Conservation (phyloP, 2,888 invertebrate genomes). For the Heliothis peltigera region DNA sequence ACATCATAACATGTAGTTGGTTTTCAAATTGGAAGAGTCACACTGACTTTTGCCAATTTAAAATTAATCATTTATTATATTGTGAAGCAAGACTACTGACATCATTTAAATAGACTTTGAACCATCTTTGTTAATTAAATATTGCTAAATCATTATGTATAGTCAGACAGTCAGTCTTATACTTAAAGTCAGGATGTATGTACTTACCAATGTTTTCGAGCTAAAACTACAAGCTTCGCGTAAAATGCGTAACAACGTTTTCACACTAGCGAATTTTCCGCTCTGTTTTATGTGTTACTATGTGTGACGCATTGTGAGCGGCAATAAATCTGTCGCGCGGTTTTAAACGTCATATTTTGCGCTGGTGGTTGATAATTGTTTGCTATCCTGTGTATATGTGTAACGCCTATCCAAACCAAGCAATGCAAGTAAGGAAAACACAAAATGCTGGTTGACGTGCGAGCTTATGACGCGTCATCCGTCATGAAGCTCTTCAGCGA, state of each 20-base stretch:
- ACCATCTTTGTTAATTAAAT: slow-evolving; percentile 18
- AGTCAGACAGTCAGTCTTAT: slow-evolving; percentile 42
- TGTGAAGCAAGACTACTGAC: slow-evolving; percentile 9
- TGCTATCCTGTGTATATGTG: too few relatives aligned
- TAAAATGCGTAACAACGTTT: slow-evolving; percentile 28
- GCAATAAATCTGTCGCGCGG: too few relatives aligned
- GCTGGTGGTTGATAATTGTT: too few relatives aligned
- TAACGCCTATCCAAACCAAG: too few relatives aligned
- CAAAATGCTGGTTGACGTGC: too few relatives aligned
- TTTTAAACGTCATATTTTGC: too few relatives aligned
- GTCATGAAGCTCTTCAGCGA: too few relatives aligned
- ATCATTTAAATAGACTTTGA: slow-evolving; percentile 14
- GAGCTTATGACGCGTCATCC: too few relatives aligned
- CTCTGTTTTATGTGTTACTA: too few relatives aligned
- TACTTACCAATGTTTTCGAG: slow-evolving; percentile 38
- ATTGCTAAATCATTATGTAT: slow-evolving; percentile 35
- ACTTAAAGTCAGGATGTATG: slow-evolving; percentile 13
- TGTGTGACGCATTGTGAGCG: too few relatives aligned
- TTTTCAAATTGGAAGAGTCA: not conserved
- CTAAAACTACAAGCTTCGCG: slow-evolving; percentile 20
- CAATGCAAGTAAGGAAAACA: too few relatives aligned
- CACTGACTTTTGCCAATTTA: not conserved
- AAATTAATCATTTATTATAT: too few relatives aligned
- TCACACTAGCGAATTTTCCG: slow-evolving; percentile 39
- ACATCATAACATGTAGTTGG: not conserved